Conservation (phyloP, 2,888 invertebrate genomes). For the Andrena minutula region DNA sequence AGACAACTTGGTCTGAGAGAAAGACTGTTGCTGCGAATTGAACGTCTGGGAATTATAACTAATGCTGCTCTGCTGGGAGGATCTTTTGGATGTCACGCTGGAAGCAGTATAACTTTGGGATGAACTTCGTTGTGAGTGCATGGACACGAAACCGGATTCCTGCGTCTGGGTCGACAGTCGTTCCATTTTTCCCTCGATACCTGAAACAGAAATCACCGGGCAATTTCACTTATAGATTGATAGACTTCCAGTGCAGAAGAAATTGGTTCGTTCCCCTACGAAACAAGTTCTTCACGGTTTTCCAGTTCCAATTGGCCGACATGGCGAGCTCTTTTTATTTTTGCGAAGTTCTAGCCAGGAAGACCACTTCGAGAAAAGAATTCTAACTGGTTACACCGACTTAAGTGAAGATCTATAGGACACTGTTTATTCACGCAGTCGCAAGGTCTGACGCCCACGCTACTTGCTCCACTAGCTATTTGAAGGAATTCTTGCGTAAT, state of each 20-base stretch:
- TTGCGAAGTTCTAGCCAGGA: not conserved
- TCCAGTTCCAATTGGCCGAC: slow-evolving; percentile 52
- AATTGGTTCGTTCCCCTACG: slow-evolving; percentile 41
- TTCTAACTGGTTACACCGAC: slow-evolving; percentile 25
- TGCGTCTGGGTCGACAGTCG: slow-evolving; percentile 84
- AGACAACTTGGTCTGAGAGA: slow-evolving; percentile 79
- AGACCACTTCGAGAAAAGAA: slow-evolving; percentile 8
- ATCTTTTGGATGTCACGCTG: slow-evolving; percentile 86
- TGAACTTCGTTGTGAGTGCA: slow-evolving; percentile 88
- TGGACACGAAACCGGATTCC: slow-evolving; percentile 88
- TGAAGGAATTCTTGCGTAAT: slow-evolving; percentile 76
- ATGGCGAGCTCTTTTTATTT: slow-evolving; percentile 14
- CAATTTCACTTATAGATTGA: not conserved
- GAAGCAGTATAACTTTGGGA: slow-evolving; percentile 86
- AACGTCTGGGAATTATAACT: slow-evolving; percentile 84
- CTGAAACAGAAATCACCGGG: slow-evolving; percentile 67
- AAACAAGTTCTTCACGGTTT: slow-evolving; percentile 50
- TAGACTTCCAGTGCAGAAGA: not conserved
- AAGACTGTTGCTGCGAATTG: slow-evolving; percentile 80
- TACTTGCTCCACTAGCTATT: slow-evolving; percentile 74
- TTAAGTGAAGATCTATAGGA: slow-evolving; percentile 52
- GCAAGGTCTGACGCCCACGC: slow-evolving; percentile 75
- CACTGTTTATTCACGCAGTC: slow-evolving; percentile 69
- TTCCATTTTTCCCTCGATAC: slow-evolving; percentile 83
- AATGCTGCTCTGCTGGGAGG: slow-evolving; percentile 87